These are phyloP conservation scores for Nymphalis urticae DNA, from an alignment of 2,888 invertebrate genomes.

Conservation along the genomic window DNA sequence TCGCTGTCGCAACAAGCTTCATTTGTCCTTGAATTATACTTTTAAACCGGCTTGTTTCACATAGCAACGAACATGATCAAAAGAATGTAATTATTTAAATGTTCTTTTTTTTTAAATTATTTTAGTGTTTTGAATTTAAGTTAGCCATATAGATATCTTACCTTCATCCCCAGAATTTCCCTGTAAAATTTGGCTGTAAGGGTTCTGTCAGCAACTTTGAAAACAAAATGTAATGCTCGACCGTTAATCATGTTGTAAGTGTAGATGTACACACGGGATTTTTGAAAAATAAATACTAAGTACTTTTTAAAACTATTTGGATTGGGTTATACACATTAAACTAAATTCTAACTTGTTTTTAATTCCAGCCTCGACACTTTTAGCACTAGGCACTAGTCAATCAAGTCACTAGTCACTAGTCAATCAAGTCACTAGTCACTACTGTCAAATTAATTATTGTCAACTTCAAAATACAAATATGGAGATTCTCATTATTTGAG, in stretches of 20 bases:
- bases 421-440: neutral
- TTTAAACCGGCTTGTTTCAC: neutral
- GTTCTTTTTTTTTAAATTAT: neutral
- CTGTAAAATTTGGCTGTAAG: conserved; percentile 93
- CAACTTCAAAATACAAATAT: conserved; percentile 19
- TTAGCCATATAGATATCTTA: conserved; percentile 59
- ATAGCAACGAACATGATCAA: neutral
- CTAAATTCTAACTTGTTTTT: neutral
- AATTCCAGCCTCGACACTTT: neutral
- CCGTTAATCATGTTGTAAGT: conserved; percentile 80
- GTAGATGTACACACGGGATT: neutral
- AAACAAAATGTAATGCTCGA: conserved; percentile 96
- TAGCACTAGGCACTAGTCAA: neutral
- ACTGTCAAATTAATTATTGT: neutral
- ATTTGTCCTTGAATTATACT: conserved; percentile 27
- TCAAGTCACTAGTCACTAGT: no score
- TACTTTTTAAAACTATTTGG: neutral
- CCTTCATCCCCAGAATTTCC: conserved; percentile 97
- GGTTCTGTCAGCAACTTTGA: conserved; percentile 95
- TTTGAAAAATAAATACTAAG: neutral
- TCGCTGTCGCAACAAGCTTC: conserved; percentile 1
- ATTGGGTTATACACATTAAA: neutral
- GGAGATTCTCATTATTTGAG: conserved; percentile 8
- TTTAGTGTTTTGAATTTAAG: neutral
- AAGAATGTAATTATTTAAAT: conserved; percentile 7